Base-by-base conservation (phyloP, 1,140 invertebrate genomes). In the Teleogryllus occipitalis region DNA sequence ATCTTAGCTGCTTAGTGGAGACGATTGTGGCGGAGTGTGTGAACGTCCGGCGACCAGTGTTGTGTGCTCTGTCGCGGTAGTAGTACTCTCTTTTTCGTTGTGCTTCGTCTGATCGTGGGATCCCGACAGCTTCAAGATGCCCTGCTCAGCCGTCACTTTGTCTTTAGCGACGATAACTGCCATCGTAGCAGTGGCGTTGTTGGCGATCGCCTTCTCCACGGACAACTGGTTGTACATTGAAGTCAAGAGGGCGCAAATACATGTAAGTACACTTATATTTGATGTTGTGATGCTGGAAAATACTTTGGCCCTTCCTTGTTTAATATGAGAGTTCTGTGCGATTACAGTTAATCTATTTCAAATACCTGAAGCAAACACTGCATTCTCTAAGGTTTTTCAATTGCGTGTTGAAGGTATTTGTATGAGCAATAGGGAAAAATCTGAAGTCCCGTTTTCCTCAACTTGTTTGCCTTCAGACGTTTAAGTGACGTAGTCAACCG, bases 151-250 rank as follows among this genome's bases (percentile, higher is more conserved):
- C 82, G 94, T 97, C 84, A 97, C 96, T 84, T 88, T 98, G 84
- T 97, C 95, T 85, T 91, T 97, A 87, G 96, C 96, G 81, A 97
- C 96, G 84, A 96, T 98, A 87, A 93, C 94, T 84, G 95, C 95
- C 83, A 96, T 97, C 84, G 93, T 97, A 83, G 94, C 95, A 82
- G 95, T 95, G 83, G 95, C 95, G 77, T 89, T 97, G 83, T 89
- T 98, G 83, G 93, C 95, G 80, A 97, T 97, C 85, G 94, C 96
- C 82, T 97, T 98, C 87, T 94, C 95, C 83, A 97, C 96, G 85
- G 96, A 98, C 88, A 97, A 97, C 88, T 97, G 96, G 96, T 89
- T 96, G 82, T 94, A 95, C 86, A 94, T 96, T 83, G 94, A 96
- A 88, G 95, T 98, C 81, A 94, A 95, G 86, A 89, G 96, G 82